These are phyloP conservation scores for Tiphia femorata DNA, from an alignment of 2,888 invertebrate genomes.

Conservation along the genomic window DNA sequence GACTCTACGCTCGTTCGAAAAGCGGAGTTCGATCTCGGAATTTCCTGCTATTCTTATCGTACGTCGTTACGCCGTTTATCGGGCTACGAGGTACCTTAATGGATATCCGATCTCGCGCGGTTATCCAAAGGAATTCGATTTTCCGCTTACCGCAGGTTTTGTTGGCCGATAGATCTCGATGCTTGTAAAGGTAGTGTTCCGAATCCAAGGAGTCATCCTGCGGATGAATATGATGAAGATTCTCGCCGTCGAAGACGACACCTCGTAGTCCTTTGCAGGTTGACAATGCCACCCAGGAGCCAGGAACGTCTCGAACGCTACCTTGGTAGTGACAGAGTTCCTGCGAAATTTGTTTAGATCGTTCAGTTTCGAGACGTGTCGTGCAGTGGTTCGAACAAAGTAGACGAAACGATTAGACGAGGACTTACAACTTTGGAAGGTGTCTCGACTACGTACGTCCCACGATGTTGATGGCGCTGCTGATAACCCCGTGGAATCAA, in stretches of 20 bases:
- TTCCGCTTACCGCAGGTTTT: constrained; percentile 75
- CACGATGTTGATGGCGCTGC: constrained; percentile 70
- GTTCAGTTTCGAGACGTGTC: not conserved
- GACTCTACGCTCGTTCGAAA: too few species aligned
- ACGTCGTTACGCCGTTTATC: too few species aligned
- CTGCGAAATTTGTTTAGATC: constrained; percentile 65
- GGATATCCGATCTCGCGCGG: too few species aligned
- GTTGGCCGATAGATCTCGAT: constrained; percentile 74
- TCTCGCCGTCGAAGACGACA: constrained; percentile 82
- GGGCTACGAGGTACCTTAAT: too few species aligned
- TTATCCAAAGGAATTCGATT: too few species aligned
- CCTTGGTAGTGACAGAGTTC: constrained; percentile 86
- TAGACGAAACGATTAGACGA: not conserved
- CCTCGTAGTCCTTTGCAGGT: constrained; percentile 85
- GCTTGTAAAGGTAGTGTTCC: constrained; percentile 77
- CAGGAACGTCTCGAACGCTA: constrained; percentile 76
- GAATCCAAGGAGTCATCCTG: constrained; percentile 70
- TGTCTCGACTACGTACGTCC: constrained; percentile 66
- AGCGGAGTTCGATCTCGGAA: too few species aligned
- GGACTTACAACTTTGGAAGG: constrained; percentile 68
- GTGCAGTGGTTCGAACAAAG: not conserved
- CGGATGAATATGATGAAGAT: constrained; percentile 81
- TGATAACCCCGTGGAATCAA: constrained; percentile 79
- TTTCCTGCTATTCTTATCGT: too few species aligned
- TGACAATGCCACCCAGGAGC: constrained; percentile 87